Conservation (phyloP, 2,888 invertebrate genomes). For the Tetragonisca angustula region DNA sequence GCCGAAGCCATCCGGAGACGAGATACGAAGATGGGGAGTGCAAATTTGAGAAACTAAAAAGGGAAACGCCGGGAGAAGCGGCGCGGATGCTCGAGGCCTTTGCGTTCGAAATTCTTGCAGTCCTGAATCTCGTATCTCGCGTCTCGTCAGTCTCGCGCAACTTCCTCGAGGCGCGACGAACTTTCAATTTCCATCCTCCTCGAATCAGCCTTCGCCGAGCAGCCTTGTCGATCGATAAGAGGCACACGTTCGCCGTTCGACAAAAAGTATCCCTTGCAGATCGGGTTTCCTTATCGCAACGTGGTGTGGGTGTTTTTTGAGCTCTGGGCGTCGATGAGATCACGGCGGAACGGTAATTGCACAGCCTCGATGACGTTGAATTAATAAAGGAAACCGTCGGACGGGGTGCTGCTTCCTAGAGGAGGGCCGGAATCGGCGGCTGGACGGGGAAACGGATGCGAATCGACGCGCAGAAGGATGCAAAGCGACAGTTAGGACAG, state of each 20-base stretch:
- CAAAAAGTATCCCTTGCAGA: slow-evolving; percentile 16
- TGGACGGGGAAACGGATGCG: slow-evolving; percentile 47
- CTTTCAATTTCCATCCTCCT: slow-evolving; percentile 35
- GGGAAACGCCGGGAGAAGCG: not conserved
- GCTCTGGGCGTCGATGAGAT: slow-evolving; percentile 22
- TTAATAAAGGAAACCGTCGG: slow-evolving; percentile 50
- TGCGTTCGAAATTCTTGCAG: not conserved
- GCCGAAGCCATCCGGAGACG: not conserved
- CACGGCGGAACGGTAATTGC: slow-evolving; percentile 15
- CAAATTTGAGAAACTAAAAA: slow-evolving; percentile 28
- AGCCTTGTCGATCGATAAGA: slow-evolving; percentile 33
- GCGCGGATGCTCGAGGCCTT: not conserved
- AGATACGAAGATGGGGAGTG: not conserved
- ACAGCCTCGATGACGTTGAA: slow-evolving; percentile 30
- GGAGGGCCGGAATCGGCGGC: slow-evolving; percentile 36
- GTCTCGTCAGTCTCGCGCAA: not conserved
- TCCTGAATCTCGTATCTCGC: not conserved
- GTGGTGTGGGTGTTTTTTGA: slow-evolving; percentile 4
- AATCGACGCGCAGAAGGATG: slow-evolving; percentile 60
- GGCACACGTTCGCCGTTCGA: not conserved
- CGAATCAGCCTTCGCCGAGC: slow-evolving; percentile 8
- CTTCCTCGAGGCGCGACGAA: not conserved
- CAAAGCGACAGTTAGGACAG: slow-evolving; percentile 67
- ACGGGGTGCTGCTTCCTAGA: not conserved
- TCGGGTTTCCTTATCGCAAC: slow-evolving; percentile 46